Percentiles rank a stretch among this genome's conserved stretches.
Evolutionary conservation across 2,888 invertebrate genomes (phyloP).

Genomic region (Aporophyla lueneburgensis): DNA sequence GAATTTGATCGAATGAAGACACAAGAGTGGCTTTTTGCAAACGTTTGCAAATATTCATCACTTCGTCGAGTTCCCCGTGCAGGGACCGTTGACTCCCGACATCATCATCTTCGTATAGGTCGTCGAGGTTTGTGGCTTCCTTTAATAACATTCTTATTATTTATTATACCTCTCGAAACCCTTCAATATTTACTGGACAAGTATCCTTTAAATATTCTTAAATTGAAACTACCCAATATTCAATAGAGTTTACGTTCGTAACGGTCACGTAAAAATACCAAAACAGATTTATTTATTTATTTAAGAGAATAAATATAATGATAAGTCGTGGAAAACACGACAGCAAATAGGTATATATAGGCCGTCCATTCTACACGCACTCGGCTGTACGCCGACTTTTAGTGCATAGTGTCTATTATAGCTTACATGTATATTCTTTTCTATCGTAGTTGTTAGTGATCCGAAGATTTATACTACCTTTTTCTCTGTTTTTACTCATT

Average conservation of each 20-base stretch:
- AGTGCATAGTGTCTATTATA: too few relatives aligned
- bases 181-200: too few relatives aligned
- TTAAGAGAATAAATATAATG: too few relatives aligned
- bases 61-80: slow-evolving; percentile 87
- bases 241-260: not conserved
- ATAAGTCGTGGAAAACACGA: too few relatives aligned
- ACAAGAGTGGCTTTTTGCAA: slow-evolving; percentile 85
- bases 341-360: too few relatives aligned
- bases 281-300: too few relatives aligned
- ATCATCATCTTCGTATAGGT: slow-evolving; percentile 86
- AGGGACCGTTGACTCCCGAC: slow-evolving; percentile 82
- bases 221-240: not conserved
- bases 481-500: too few relatives aligned
- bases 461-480: too few relatives aligned
- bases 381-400: too few relatives aligned
- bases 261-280: not conserved
- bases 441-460: too few relatives aligned
- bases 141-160: slow-evolving; percentile 50
- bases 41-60: slow-evolving; percentile 85
- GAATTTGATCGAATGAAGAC: slow-evolving; percentile 83
- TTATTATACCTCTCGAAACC: not conserved
- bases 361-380: too few relatives aligned
- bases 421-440: too few relatives aligned
- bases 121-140: slow-evolving; percentile 87
- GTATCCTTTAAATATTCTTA: not conserved